Evolutionary conservation across 2,888 invertebrate genomes (phyloP), one percentile per base, ranked within the genome.

Genomic region (Tenthredo amoena): DNA sequence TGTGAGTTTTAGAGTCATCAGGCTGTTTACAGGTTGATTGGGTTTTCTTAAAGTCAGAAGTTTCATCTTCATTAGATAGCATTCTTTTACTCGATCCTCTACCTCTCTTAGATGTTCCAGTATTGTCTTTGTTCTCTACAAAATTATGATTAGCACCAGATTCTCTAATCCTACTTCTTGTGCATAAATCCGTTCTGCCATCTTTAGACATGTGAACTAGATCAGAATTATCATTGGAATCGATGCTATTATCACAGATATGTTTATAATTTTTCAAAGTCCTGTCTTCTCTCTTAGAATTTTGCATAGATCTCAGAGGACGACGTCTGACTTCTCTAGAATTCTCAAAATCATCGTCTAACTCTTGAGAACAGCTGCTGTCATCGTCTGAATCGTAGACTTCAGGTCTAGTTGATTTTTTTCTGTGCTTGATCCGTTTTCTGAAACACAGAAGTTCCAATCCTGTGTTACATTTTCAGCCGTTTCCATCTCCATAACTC

Each of bases 381-480:
- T 68, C 37, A 79, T 68, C 40, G n/a, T 85, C 50, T 68, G 68
- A 62, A 55, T 58, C 71, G 47, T 86, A 71, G 86, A 74, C 86
- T 85, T 86, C 87, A 86, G 86, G 34, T 65, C 74, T 87, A 87
- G 86, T 86, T 88, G 85, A 87, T 86, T 87, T 87, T 85, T 86
- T 87, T 43, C 47, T 68, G 26, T 74, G 74, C 58, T 88, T 90
- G 87, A 86, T 88, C 89, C 87, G 62, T 55, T 85, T 90, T 90
- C 91, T 91, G 90, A 91, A 91, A 91, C 90, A 91, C 87, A 90
- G 90, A 87, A 89, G 89, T 88, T 89, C 88, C 87, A 87, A 85
- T 85, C 87, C 88, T 87, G 88, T 85, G 88, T 88, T 89, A 89
- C 87, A 89, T 87, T 88, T 86, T 83, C 86, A 87, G 50, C 43